Evolutionary conservation across 1,140 invertebrate genomes (phyloP), one percentile per base, ranked within the genome.

Genomic region (Drosophila dunni): DNA sequence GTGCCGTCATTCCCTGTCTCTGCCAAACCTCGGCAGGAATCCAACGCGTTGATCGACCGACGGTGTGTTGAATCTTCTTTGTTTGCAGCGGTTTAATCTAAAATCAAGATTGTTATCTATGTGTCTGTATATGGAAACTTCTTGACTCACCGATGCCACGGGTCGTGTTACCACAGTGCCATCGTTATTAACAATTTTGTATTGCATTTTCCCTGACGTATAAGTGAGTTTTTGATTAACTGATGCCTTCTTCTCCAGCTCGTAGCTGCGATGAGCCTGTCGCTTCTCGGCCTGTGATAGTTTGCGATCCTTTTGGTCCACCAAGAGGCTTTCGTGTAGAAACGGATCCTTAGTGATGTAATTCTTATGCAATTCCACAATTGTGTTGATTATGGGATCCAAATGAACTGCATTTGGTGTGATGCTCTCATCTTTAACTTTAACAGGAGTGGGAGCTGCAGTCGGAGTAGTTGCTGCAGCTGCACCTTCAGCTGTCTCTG

Each of bases 301-400:
- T 83, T 98, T 98, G 84, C 98, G 97, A 81, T 99, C 98, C 90
- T 99, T 98, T 36, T 97, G 94, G 93, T 99, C 99, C 2, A 99
- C 96, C 6, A 99, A 93, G 38, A 99, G 93, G 17, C 98, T 98
- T 93, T 99, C 99, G 91, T 99, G 99, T 79, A 98, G 96, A 93
- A 99, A 99, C 0, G 98, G 99, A 88, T 97, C 95, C 91, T 97
- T 97, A 3, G 96, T 96, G 13, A 98, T 93, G 24, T 95, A 92
- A n/a, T 94, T 94, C 4, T 95, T 95, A 78, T 96, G 94, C 33
- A 94, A 93, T 36, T 95, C 94, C 10, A 94, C 92, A 24, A 98
- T 95, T 38, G 95, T 95, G 91, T 96, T 95, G 92, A 98, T 95
- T 29, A 98, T 94, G 38, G 95, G 94, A 91, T 99, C 98, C 7